Conservation (phyloP, 2,113 vertebrate genomes). For the Ptychochromis oligacanthus region DNA sequence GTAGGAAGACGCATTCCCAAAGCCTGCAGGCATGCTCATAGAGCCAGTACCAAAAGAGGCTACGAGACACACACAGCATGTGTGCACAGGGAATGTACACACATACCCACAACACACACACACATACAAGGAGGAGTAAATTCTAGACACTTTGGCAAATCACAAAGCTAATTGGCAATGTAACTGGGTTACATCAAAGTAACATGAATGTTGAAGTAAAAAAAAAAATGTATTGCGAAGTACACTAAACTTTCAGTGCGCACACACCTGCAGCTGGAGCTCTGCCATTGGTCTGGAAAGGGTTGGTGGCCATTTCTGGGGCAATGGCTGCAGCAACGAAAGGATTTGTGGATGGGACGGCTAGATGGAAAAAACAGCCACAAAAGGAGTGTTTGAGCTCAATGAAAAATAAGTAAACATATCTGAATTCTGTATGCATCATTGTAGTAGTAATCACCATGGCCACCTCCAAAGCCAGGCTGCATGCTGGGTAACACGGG, state of each 20-base stretch:
- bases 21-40: slow-evolving; percentile 97
- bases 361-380: slow-evolving; percentile 74
- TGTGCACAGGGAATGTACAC: slow-evolving; percentile 47
- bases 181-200: slow-evolving; percentile 52
- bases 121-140: slow-evolving; percentile 23
- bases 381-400: not conserved
- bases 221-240: not conserved
- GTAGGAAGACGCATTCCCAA: slow-evolving; percentile 90
- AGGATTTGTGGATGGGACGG: slow-evolving; percentile 92
- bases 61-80: slow-evolving; percentile 70
- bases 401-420: not conserved
- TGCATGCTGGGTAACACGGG: slow-evolving; percentile 86
- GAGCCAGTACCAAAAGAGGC: slow-evolving; percentile 94
- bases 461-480: slow-evolving; percentile 90
- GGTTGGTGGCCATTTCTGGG: slow-evolving; percentile 92
- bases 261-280: slow-evolving; percentile 77
- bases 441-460: not conserved
- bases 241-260: not conserved
- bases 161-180: slow-evolving; percentile 45
- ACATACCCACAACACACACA: slow-evolving; percentile 17
- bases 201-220: slow-evolving; percentile 19
- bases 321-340: slow-evolving; percentile 89
- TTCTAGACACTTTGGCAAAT: slow-evolving; percentile 47
- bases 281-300: slow-evolving; percentile 94
- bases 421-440: not conserved